A percentile compares a stretch with the other conserved stretches of the same genome.
These are phyloP conservation scores for Rhea pennata DNA, from an alignment of 2,113 vertebrate species.

Conservation along the genomic window DNA sequence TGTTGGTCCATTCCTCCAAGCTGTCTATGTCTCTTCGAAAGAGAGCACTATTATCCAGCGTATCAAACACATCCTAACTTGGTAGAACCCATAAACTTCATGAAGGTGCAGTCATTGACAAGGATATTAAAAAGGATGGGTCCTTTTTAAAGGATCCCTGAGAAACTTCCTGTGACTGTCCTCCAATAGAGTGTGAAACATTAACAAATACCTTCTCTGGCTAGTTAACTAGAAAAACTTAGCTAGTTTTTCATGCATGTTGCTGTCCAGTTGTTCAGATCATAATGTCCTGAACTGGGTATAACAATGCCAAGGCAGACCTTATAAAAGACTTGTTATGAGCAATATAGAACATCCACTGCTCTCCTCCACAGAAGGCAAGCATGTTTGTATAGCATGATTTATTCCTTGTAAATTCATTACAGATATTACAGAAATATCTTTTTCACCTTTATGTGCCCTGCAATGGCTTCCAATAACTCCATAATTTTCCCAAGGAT, in stretches of 20 bases:
- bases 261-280: background rate
- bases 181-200: background rate
- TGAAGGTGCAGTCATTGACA: background rate
- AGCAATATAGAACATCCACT: background rate
- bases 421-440: background rate
- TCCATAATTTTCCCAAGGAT: background rate
- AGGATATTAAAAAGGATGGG: background rate
- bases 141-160: background rate
- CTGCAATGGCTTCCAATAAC: background rate
- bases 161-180: background rate
- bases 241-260: background rate
- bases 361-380: background rate
- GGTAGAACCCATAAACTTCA: background rate
- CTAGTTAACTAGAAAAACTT: accelerated
- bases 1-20: background rate
- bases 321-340: background rate
- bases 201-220: background rate
- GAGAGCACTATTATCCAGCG: background rate
- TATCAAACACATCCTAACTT: background rate
- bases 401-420: background rate
- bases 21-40: background rate
- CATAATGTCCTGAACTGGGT: background rate
- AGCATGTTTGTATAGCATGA: background rate
- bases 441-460: background rate
- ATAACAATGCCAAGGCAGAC: background rate